Base-by-base conservation (phyloP, 2,113 vertebrate genomes). In the Poeciliopsis prolifica region DNA sequence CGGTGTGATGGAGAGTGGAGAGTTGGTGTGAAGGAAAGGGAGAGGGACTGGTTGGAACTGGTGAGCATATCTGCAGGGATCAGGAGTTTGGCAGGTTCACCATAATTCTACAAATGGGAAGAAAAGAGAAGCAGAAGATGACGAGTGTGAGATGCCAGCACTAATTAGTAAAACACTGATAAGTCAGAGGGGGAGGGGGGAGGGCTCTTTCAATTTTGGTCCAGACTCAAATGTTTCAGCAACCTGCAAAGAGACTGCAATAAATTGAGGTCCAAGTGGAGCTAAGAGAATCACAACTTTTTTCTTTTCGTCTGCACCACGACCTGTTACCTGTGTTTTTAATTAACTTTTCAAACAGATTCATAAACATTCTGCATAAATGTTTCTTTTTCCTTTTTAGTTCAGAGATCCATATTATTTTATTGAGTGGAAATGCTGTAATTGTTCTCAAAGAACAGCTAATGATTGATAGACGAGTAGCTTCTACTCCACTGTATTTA, bases 61-160 rank as follows among this genome's bases (percentile, higher is more conserved):
- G 95, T 89, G 88, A 95, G 88, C 62, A 95, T 94, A 80, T 95
- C 94, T 70, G 69, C 72, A 68, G 74, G 65, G 48, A 73, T 33
- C 11, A 19, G 73, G 3, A 8, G 63, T 12, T 58, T 58, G 28
- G 65, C 78, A 44, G 81, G 72, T 68, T 91, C 95, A 89, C 86
- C 96, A 96, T 96, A 91, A 92, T 94, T 93, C 96, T 97, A 79
- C 0, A 75, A 64, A 64, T 51, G 33, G 70, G 69, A 26, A 72
- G 60, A n/a, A 70, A 61, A 28, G 64, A 31, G 48, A 24, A 29
- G 33, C 10, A 77, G 42, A 70, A 40, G 12, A 65, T 19, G 15
- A 51, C 40, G 61, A 72, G 29, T 78, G 70, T 77, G 51, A 63
- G 22, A 28, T n/a, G 5, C 26, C 4, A 33, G 65, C 26, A 44